Conservation (phyloP, 2,888 invertebrate genomes). For the Tipula helvola region DNA sequence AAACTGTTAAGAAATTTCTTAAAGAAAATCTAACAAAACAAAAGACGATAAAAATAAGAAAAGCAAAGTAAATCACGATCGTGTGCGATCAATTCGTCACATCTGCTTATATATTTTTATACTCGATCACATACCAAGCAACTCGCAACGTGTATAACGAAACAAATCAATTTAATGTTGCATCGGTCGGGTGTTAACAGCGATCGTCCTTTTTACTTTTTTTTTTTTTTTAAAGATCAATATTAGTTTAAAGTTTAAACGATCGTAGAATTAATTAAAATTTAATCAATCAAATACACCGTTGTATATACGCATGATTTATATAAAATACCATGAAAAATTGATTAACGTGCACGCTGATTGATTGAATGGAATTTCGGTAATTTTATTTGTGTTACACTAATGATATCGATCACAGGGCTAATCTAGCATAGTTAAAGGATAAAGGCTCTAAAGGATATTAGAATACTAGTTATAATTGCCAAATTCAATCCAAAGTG, state of each 20-base stretch:
- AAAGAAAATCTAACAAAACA: not conserved
- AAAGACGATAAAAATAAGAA: not conserved
- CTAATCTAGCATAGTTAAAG: not conserved
- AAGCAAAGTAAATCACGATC: constrained; percentile 6
- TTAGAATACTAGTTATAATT: too few species aligned
- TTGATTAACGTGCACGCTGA: not conserved
- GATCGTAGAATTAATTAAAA: not conserved
- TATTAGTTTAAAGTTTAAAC: not conserved
- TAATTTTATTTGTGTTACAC: not conserved
- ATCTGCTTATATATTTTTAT: constrained; percentile 6
- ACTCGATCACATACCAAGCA: not conserved
- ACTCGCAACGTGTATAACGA: not conserved
- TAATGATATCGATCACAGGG: not conserved
- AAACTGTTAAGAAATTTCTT: not conserved
- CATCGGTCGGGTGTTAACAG: not conserved
- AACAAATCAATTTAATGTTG: not conserved
- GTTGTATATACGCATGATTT: not conserved
- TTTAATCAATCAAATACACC: not conserved
- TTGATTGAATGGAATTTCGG: not conserved
- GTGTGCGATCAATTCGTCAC: constrained; percentile 12
- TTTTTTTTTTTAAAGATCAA: not conserved
- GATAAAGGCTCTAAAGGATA: too few species aligned
- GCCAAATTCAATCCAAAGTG: too few species aligned
- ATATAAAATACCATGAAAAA: not conserved
- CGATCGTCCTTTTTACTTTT: not conserved